A percentile compares a stretch with the other conserved stretches of the same genome.
Conservation (phyloP, 2,888 invertebrate species). For the Caenorhabditis japonica region DNA sequence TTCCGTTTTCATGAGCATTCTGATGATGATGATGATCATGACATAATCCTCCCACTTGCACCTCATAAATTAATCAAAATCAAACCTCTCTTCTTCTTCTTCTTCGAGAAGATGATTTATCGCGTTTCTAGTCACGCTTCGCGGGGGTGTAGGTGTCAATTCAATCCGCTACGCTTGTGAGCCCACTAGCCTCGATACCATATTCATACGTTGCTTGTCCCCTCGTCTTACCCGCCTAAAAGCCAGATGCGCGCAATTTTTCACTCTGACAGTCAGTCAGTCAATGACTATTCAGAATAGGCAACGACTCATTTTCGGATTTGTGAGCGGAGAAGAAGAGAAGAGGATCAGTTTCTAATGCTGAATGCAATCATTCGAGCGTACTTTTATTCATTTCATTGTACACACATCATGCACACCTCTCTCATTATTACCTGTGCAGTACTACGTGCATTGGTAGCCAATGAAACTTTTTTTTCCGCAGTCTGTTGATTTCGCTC, state of each 20-base stretch:
- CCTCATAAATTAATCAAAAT: slow-evolving; percentile 51
- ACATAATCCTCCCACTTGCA: slow-evolving; percentile 16
- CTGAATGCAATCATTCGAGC: slow-evolving; percentile 28
- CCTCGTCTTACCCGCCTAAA: slow-evolving; percentile 15
- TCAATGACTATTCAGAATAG: too few species aligned
- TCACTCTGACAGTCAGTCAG: slow-evolving; percentile 7
- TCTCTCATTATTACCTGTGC: slow-evolving; percentile 22
- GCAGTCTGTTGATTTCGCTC: slow-evolving; percentile 1
- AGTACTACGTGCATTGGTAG: too few species aligned
- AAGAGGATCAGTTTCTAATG: slow-evolving; percentile 26
- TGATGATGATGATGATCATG: too few species aligned
- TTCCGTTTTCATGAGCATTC: slow-evolving; percentile 12
- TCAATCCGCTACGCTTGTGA: slow-evolving; percentile 39
- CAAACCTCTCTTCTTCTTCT: slow-evolving; percentile 24
- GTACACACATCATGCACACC: background rate
- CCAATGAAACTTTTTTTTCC: background rate
- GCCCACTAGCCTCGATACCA: slow-evolving; percentile 22
- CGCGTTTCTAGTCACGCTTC: slow-evolving; percentile 1
- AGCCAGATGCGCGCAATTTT: slow-evolving; percentile 55
- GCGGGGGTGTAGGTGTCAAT: slow-evolving; percentile 33
- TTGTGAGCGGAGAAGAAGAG: too few species aligned
- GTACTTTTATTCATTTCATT: slow-evolving; percentile 8
- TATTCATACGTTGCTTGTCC: slow-evolving; percentile 34
- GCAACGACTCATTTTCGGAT: slow-evolving; percentile 43
- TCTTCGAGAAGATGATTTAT: slow-evolving; percentile 51